Evolutionary conservation across 2,888 invertebrate genomes (phyloP).

Genomic region (Caenorhabditis afra): DNA sequence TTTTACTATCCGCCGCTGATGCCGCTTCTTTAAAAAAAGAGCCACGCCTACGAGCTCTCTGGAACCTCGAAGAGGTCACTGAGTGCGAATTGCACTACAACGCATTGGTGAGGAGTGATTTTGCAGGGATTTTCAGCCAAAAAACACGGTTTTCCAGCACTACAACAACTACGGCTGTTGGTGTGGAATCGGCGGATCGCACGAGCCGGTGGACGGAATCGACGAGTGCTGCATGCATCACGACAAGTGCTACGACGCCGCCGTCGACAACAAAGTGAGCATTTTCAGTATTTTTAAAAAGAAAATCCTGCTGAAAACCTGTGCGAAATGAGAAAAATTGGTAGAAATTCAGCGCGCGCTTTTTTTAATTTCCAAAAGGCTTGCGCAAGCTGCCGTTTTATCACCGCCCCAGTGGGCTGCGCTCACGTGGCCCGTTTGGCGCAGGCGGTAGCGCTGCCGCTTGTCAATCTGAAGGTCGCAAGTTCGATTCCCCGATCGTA

Average conservation of each 20-base stretch:
- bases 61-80: conserved; percentile 77
- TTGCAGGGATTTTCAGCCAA: background rate
- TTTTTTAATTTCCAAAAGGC: no score
- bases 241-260: conserved; percentile 79
- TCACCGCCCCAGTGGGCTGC: no score
- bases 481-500: background rate
- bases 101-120: conserved; percentile 65
- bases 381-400: no score
- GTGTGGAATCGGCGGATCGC: conserved; percentile 78
- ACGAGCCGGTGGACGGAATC: conserved; percentile 77
- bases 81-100: conserved; percentile 75
- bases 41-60: conserved; percentile 64
- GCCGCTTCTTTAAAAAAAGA: conserved; percentile 1
- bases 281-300: background rate
- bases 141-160: conserved; percentile 36
- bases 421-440: no score
- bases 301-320: background rate
- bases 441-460: no score
- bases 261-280: conserved; percentile 66
- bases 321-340: background rate
- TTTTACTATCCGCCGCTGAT: background rate
- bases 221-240: conserved; percentile 78
- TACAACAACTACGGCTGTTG: conserved; percentile 79
- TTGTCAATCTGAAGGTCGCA: no score
- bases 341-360: background rate